Base-by-base conservation (phyloP, 2,797 vertebrate genomes). In the Coilia nasus region DNA sequence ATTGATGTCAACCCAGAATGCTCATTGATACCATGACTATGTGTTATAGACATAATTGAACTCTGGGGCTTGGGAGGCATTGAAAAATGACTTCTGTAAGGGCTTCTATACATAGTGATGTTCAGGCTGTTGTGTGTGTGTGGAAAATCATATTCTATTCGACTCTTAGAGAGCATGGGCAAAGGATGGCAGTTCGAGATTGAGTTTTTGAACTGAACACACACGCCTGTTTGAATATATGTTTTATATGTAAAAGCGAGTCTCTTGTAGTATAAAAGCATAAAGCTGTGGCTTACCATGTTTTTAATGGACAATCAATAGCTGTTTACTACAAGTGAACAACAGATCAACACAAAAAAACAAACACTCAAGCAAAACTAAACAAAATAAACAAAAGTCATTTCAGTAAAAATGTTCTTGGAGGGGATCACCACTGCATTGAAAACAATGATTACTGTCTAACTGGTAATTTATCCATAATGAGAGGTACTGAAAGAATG, bases 361-460 rank as follows among this genome's bases (percentile, higher is more conserved):
- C 35, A 54, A 54, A 54, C 50, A 54, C 7, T 7, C 7, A 54
- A 54, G 14, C 50, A 44, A 17, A 78, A 78, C 71, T 19, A 78
- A 31, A 21, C 71, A 41, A 78, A 62, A 71, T 2, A 44, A 78
- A 75, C 5, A 78, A 62, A 82, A 85, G 15, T 67, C 31, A 81
- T 93, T 93, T 91, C 89, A 91, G 93, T 90, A 90, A 92, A 92
- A 92, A 93, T 94, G 94, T 93, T 91, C 90, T 90, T 88, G 91
- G 89, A 91, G 91, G 92, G 90, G 91, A 92, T 83, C 44, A 50
- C 59, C 50, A 62, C 31, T 41, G 62, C 28, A 64, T 46, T 75
- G 25, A 56, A 80, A 46, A 82, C 71, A 44, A 83, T 12, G 25
- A n/a, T 91, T 92, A 89, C 87, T 90, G 90, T 93, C 90, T 87